Evolutionary conservation across 2,797 vertebrate genomes (phyloP).

Genomic region (Gadopsis marmoratus): DNA sequence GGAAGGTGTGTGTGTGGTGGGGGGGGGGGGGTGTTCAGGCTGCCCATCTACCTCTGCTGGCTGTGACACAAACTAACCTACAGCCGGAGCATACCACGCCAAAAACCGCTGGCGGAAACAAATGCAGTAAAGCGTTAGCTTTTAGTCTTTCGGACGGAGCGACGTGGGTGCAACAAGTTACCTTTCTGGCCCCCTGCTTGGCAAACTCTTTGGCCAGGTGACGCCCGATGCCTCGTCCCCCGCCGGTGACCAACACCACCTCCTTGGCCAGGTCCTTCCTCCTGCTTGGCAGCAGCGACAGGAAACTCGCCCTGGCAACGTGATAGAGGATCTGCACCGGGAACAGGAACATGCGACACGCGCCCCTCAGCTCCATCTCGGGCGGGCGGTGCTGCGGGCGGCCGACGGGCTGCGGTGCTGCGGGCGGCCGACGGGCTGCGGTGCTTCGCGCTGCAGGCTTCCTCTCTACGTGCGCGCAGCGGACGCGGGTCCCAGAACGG

Average conservation of each 20-base stretch:
- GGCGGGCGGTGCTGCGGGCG: constrained; percentile 10
- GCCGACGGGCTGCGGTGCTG: constrained; percentile 2
- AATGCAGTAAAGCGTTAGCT: too few species aligned
- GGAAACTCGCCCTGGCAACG: constrained; percentile 85
- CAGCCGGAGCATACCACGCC: not conserved
- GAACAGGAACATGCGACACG: constrained; percentile 89
- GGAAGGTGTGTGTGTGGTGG: not conserved
- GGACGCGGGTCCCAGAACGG: too few species aligned
- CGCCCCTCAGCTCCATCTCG: constrained; percentile 90
- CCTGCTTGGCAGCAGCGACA: constrained; percentile 85
- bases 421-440: too few species aligned
- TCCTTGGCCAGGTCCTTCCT: constrained; percentile 90
- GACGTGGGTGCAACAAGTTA: constrained; percentile 74
- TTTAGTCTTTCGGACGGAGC: not conserved
- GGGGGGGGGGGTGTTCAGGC: not conserved
- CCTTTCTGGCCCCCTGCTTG: constrained; percentile 92
- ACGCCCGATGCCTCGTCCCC: constrained; percentile 96
- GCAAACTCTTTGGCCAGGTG: constrained; percentile 95
- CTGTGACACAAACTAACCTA: not conserved
- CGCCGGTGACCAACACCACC: constrained; percentile 95
- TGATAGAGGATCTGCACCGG: constrained; percentile 89
- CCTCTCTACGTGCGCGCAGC: too few species aligned
- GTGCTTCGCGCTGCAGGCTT: too few species aligned
- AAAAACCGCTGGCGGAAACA: not conserved
- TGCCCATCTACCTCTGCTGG: not conserved